These are phyloP conservation scores for Sciurus carolinensis DNA, from an alignment of 2,797 vertebrate species.

Conservation along the genomic window DNA sequence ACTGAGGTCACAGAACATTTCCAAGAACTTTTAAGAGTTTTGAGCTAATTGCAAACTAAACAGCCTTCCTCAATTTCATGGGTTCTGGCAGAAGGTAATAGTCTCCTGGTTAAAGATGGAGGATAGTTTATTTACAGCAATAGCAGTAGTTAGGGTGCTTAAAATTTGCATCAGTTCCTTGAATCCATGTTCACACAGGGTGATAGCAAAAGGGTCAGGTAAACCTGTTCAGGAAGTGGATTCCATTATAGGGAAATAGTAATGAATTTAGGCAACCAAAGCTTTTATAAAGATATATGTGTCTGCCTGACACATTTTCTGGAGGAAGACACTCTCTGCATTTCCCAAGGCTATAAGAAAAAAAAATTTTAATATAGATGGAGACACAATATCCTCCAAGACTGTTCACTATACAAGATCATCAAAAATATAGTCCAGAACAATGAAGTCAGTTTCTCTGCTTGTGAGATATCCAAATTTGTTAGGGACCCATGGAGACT, in stretches of 20 bases:
- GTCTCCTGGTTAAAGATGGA: neutral
- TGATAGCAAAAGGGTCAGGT: neutral
- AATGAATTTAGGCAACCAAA: neutral
- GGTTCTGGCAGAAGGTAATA: neutral
- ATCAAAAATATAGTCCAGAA: neutral
- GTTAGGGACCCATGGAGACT: neutral
- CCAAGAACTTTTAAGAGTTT: neutral
- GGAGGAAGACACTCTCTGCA: too few relatives aligned
- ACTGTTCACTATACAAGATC: neutral
- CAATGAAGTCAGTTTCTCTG: too few relatives aligned
- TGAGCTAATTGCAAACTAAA: neutral
- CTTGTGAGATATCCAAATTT: neutral
- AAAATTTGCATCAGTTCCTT: neutral
- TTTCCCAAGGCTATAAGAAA: neutral
- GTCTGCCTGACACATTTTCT: neutral
- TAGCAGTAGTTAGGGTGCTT: too few relatives aligned
- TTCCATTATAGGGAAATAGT: neutral
- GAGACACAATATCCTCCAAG: neutral
- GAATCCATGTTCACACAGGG: accelerated
- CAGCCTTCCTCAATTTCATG: neutral
- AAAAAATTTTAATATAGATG: neutral
- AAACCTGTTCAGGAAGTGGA: neutral
- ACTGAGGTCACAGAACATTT: neutral
- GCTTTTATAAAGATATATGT: neutral
- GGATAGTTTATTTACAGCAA: neutral